phyloP scores from a whole-genome alignment of 2,888 invertebrate species.

The Hyposoter didymator region DNA sequence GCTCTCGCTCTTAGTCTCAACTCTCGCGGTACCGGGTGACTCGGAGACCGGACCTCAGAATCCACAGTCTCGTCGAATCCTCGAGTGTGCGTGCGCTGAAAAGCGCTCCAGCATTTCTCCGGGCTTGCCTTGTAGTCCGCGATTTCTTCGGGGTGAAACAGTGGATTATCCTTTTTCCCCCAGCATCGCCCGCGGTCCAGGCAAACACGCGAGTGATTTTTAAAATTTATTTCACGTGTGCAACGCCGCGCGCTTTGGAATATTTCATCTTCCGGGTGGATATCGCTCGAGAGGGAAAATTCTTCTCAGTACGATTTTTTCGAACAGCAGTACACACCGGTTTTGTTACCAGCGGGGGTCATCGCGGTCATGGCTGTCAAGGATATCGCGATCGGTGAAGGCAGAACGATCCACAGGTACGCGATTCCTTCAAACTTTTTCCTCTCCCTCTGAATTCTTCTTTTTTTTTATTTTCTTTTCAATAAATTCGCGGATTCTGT shows the following conservation, averaged over 20 bases:
- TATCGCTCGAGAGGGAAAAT: constrained; percentile 1
- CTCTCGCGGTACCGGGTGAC: constrained; percentile 60
- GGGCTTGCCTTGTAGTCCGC: neutral
- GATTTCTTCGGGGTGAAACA: constrained; percentile 31
- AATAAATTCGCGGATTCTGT: neutral
- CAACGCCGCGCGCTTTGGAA: constrained; percentile 3
- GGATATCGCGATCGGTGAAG: constrained; percentile 42
- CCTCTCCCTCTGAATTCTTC: neutral
- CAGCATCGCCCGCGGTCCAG: neutral
- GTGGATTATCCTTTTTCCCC: constrained; percentile 15
- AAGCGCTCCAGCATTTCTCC: constrained; percentile 15
- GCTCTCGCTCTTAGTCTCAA: constrained; percentile 12
- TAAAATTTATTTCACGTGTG: neutral
- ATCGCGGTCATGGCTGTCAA: constrained; percentile 55
- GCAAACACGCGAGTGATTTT: neutral
- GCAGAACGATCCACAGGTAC: constrained; percentile 30
- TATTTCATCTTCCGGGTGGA: neutral
- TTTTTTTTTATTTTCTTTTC: neutral
- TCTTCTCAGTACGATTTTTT: neutral
- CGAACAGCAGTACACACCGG: constrained; percentile 17
- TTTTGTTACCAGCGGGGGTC: constrained; percentile 50
- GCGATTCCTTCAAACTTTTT: neutral
- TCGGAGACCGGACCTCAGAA: constrained; percentile 65
- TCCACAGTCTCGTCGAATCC: constrained; percentile 64
- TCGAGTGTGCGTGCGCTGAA: constrained; percentile 55